phyloP scores from a whole-genome alignment of 2,113 vertebrate genomes.

The Ibidorhyncha struthersii region DNA sequence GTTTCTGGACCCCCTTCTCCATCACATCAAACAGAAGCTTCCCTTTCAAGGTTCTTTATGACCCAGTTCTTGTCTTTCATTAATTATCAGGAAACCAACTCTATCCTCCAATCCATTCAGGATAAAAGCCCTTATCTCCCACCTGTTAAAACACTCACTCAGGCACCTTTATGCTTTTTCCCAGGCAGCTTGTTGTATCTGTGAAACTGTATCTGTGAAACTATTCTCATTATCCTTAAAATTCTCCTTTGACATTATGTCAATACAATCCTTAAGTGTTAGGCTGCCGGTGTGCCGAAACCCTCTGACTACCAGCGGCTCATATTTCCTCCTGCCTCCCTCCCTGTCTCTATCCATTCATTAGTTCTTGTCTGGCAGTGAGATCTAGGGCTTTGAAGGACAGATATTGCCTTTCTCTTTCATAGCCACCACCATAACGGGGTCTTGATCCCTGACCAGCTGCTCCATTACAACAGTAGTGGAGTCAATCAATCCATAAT shows the following conservation, averaged over 20 bases:
- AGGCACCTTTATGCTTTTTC: constrained; percentile 27
- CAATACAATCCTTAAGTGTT: constrained; percentile 13
- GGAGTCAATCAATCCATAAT: neutral
- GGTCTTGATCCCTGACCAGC: neutral
- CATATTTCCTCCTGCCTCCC: constrained; percentile 8
- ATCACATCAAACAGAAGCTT: neutral
- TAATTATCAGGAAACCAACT: neutral
- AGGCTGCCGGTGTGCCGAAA: neutral
- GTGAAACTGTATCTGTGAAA: constrained; percentile 21
- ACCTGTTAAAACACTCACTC: constrained; percentile 23
- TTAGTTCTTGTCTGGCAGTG: neutral
- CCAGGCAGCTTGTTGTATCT: neutral
- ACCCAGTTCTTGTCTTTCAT: constrained; percentile 1
- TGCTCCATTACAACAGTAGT: neutral
- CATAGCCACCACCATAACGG: neutral
- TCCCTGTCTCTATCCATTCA: neutral
- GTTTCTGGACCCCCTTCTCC: neutral
- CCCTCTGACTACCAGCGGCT: neutral
- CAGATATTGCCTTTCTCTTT: neutral
- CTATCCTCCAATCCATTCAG: neutral
- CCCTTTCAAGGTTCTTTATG: neutral
- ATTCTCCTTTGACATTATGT: constrained; percentile 16
- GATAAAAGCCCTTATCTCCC: constrained; percentile 38
- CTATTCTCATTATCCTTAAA: constrained; percentile 44
- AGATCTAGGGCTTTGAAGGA: neutral